These are phyloP conservation scores for Resseliella maxima DNA, from an alignment of 2,888 invertebrate species.

Conservation along the genomic window DNA sequence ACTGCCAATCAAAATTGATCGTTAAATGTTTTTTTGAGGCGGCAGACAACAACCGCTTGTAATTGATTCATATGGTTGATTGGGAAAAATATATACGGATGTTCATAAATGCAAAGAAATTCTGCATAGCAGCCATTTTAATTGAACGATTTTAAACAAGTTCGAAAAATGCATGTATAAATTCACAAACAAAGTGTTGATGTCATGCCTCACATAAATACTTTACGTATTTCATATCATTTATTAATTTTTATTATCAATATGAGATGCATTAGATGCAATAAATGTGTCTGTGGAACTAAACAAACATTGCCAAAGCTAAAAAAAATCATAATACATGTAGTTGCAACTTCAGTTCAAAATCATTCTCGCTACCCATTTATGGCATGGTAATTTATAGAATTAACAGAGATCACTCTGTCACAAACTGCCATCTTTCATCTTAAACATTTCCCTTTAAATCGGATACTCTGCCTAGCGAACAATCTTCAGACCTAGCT, in stretches of 20 bases:
- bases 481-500: too few relatives aligned
- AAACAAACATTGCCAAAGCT: not conserved
- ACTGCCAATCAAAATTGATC: slow-evolving; percentile 55
- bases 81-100: not conserved
- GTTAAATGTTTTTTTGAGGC: not conserved
- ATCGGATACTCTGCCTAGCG: too few relatives aligned
- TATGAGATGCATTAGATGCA: not conserved
- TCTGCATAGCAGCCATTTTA: not conserved
- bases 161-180: not conserved
- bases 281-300: not conserved
- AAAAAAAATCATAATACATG: not conserved
- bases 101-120: not conserved
- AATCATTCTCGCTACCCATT: slow-evolving; percentile 18
- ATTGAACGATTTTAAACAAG: too few relatives aligned
- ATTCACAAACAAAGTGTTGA: slow-evolving; percentile 50
- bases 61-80: not conserved
- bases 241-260: not conserved
- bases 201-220: slow-evolving; percentile 40
- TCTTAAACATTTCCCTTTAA: too few relatives aligned
- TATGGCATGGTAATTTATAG: slow-evolving; percentile 16
- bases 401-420: not conserved
- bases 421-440: too few relatives aligned
- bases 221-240: slow-evolving; percentile 53
- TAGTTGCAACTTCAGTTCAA: not conserved
- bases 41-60: not conserved